Conservation (phyloP, 2,113 vertebrate species). For the Thamnaconus septentrionalis region DNA sequence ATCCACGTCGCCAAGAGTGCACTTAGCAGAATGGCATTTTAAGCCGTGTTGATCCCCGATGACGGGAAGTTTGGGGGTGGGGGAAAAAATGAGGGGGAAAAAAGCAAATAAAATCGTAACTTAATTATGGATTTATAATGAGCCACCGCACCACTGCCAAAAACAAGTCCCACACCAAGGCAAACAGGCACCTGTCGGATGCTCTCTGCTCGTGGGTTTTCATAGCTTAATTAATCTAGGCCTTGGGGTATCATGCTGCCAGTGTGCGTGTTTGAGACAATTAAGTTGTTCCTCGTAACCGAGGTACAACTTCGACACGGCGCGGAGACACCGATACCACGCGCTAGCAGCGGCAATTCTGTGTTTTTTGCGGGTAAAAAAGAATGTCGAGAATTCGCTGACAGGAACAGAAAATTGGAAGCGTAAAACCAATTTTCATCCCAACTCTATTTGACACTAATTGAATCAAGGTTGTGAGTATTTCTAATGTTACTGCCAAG, state of each 20-base stretch:
- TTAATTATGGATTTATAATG: constrained; percentile 77
- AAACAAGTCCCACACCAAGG: constrained; percentile 74
- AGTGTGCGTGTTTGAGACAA: constrained; percentile 74
- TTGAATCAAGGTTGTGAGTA: too few relatives aligned
- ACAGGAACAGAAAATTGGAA: constrained; percentile 18
- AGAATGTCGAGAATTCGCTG: constrained; percentile 31
- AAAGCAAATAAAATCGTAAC: constrained; percentile 72
- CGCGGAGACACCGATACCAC: constrained; percentile 50
- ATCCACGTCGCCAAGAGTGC: constrained; percentile 50
- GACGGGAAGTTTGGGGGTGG: constrained; percentile 35
- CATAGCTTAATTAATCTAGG: constrained; percentile 81
- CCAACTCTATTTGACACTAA: too few relatives aligned
- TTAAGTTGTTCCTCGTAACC: constrained; percentile 75
- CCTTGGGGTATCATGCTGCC: constrained; percentile 78
- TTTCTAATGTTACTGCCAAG: too few relatives aligned
- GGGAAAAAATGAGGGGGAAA: constrained; percentile 49
- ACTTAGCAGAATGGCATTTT: constrained; percentile 63
- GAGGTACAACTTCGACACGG: constrained; percentile 70
- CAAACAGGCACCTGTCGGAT: constrained; percentile 78
- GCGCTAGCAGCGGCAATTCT: constrained; percentile 31
- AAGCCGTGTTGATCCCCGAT: constrained; percentile 51
- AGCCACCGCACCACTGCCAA: constrained; percentile 71
- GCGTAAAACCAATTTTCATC: constrained; percentile 5
- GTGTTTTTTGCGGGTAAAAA: constrained; percentile 36
- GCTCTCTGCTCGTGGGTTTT: constrained; percentile 74